phyloP scores from a whole-genome alignment of 2,113 vertebrate species.

The Ceyx cyanopectus region DNA sequence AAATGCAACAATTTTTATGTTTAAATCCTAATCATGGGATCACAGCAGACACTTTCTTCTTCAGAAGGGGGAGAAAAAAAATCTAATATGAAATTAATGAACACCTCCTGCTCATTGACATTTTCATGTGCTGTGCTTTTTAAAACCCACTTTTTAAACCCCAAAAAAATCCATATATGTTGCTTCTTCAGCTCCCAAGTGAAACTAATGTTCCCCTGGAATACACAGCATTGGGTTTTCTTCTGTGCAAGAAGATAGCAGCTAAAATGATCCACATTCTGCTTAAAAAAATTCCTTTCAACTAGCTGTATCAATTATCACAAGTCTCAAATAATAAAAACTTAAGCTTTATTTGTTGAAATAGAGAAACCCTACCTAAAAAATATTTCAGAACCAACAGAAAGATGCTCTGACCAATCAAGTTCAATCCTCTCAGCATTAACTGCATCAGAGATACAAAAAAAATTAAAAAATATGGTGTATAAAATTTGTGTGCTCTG shows the following conservation, averaged over 20 bases:
- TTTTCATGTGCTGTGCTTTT: background rate
- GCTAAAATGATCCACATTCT: background rate
- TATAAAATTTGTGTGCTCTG: background rate
- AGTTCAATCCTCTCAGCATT: background rate
- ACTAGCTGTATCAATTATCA: background rate
- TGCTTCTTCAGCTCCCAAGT: background rate
- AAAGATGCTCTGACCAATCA: background rate
- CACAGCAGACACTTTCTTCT: background rate
- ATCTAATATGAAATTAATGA: background rate
- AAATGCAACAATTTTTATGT: background rate
- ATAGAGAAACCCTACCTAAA: no score
- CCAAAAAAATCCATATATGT: no score
- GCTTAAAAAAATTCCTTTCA: background rate
- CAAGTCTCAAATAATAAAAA: background rate
- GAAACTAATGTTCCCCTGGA: background rate
- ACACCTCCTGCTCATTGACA: background rate
- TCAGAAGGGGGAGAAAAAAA: background rate
- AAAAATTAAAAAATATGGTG: no score
- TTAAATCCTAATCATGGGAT: background rate
- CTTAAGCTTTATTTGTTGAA: no score
- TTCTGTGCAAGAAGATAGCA: background rate
- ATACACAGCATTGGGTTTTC: background rate
- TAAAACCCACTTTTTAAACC: background rate
- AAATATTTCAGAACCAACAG: no score
- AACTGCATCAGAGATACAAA: background rate